A percentile compares a stretch with the other conserved stretches of the same genome.
These are phyloP conservation scores for Exaiptasia diaphana DNA, from an alignment of 64 coral and sea anemone genomes.

Conservation along the genomic window DNA sequence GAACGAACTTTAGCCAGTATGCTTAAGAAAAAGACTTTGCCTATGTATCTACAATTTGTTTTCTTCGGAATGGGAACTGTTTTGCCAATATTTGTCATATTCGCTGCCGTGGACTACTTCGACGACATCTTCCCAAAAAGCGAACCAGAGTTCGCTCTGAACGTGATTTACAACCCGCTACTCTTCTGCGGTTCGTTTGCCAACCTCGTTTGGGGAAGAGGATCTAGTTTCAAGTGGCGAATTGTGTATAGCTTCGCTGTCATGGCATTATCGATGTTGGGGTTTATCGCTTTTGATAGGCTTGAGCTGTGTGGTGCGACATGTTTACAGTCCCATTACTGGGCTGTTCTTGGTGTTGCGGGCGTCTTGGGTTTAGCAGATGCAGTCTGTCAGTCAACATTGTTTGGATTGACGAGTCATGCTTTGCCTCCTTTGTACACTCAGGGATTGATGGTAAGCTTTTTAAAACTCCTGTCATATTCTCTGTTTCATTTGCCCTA, in stretches of 20 bases:
- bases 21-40: conserved; percentile 51
- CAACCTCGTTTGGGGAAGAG: conserved; percentile 84
- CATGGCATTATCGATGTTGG: conserved; percentile 73
- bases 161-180: conserved; percentile 84
- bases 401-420: conserved; percentile 87
- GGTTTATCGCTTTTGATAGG: conserved; percentile 69
- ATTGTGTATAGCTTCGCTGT: conserved; percentile 68
- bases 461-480: not conserved
- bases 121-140: conserved; percentile 82
- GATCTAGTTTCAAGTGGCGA: conserved; percentile 75
- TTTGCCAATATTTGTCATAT: conserved; percentile 79
- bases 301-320: conserved; percentile 84
- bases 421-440: conserved; percentile 84
- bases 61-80: conserved; percentile 88
- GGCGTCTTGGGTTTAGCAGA: conserved; percentile 78
- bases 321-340: conserved; percentile 79
- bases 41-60: conserved; percentile 90
- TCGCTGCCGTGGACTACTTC: conserved; percentile 86
- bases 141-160: conserved; percentile 82
- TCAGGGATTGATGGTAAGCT: conserved; percentile 83
- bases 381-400: conserved; percentile 83
- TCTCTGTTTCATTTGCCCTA: no score
- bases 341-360: conserved; percentile 72
- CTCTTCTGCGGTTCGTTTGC: conserved; percentile 86
- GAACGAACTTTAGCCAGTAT: conserved; percentile 60